Evolutionary conservation across 2,113 vertebrate species (phyloP), one percentile per base, ranked within the genome.

Genomic region (Dipodomys stephensi): DNA sequence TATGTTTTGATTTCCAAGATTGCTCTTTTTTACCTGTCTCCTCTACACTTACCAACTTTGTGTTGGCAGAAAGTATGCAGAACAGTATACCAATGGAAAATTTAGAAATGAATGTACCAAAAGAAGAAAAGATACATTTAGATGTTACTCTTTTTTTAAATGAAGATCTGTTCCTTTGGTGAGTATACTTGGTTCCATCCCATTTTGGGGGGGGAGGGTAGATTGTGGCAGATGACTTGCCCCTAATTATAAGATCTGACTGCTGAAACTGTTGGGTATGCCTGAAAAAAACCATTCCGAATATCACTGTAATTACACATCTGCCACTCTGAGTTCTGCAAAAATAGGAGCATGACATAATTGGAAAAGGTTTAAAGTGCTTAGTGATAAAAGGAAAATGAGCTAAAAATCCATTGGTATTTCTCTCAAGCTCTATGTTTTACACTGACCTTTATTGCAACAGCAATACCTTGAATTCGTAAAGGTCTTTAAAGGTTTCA

Each of bases 281-380:
- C 35, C 72, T 79, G 67, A 95, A 94, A 65, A 87, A 71, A 87
- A 71, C 78, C 49, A 87, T 95, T 96, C 69, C 90, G 82, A 95
- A 94, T 94, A 95, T 93, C 88, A 69, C 90, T 92, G 62, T 97
- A 96, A 97, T 97, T 97, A 86, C 67, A 96, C 53, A 90, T 93
- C 88, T 93, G 79, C 90, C 90, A 90, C 85, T 87, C 65, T 71
- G 78, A 76, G 46, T 57, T 92, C 74, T 97, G 92, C 62, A 80
- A 92, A 97, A 93, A 93, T 90, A 92, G 79, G 88, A 94, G 7
- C 35, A 71, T 67, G 82, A 87, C 60, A 87, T 83, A n/a, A 85
- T 81, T 35, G 53, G 68, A 72, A 89, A 94, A 92, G 67, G 22
- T 82, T 81, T 35, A 91, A 83, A 74, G 46, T 84, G 72, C 46